Evolutionary conservation across 2,888 invertebrate genomes (phyloP).

Genomic region (Eulithis testata): DNA sequence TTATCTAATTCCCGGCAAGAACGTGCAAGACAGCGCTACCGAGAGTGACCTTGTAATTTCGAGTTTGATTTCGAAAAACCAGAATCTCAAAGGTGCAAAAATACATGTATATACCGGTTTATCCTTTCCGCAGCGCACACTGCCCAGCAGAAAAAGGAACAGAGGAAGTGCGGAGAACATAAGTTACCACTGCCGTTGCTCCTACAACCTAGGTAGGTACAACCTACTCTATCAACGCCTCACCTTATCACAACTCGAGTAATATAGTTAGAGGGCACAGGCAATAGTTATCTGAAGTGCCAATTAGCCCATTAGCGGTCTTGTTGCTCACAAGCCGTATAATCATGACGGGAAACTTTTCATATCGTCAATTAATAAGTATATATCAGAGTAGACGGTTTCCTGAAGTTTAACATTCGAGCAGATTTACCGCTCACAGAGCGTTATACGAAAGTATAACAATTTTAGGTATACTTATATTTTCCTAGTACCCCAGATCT

Average conservation of each 20-base stretch:
- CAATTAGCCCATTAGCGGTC: slow-evolving; percentile 65
- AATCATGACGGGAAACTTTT: slow-evolving; percentile 68
- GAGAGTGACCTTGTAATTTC: not conserved
- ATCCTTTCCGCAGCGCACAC: slow-evolving; percentile 60
- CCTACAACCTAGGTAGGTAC: slow-evolving; percentile 32
- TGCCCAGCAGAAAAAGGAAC: slow-evolving; percentile 53
- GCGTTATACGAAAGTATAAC: no score
- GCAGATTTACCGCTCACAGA: not conserved
- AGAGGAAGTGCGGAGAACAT: slow-evolving; percentile 65
- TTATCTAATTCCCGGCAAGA: no score
- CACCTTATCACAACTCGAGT: slow-evolving; percentile 41
- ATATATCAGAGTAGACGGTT: slow-evolving; percentile 42
- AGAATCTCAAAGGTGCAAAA: not conserved
- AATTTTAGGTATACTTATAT: no score
- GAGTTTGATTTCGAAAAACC: not conserved
- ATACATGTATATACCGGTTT: slow-evolving; percentile 71
- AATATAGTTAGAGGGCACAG: slow-evolving; percentile 42
- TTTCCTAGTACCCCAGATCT: no score
- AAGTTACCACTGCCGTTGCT: slow-evolving; percentile 54
- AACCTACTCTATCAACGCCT: slow-evolving; percentile 4
- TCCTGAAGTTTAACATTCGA: slow-evolving; percentile 7
- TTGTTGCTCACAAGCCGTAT: slow-evolving; percentile 60
- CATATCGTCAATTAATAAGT: slow-evolving; percentile 61
- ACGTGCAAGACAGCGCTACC: not conserved
- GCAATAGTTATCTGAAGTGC: slow-evolving; percentile 54